These are phyloP conservation scores for Choreutis nemorana DNA, from an alignment of 2,888 invertebrate species.

Conservation along the genomic window DNA sequence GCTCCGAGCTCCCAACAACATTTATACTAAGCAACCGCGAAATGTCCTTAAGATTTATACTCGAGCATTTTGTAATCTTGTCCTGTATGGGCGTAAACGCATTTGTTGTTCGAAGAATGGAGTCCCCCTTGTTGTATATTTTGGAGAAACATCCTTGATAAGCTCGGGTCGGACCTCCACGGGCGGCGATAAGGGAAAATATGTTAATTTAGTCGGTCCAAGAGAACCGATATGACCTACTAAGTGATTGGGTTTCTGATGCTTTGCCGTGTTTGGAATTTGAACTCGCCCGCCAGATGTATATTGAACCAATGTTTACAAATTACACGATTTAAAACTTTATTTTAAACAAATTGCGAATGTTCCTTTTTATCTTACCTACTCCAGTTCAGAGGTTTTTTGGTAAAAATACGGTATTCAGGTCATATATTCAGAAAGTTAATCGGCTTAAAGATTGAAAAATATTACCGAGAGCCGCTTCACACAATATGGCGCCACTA, in stretches of 20 bases:
- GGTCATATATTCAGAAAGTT: conserved; percentile 44
- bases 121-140: conserved; percentile 39
- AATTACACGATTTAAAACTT: conserved; percentile 29
- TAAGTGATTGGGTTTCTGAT: conserved; percentile 61
- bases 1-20: conserved; percentile 29
- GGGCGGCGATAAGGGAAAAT: conserved; percentile 60
- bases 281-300: conserved; percentile 29
- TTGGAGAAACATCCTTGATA: conserved; percentile 52
- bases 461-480: conserved; percentile 53
- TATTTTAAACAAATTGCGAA: background rate
- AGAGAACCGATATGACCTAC: conserved; percentile 56
- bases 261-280: conserved; percentile 53
- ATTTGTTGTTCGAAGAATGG: conserved; percentile 43
- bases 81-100: conserved; percentile 51
- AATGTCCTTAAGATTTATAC: conserved; percentile 56
- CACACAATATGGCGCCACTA: conserved; percentile 60
- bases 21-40: conserved; percentile 51
- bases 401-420: conserved; percentile 26
- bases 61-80: conserved; percentile 55
- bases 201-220: conserved; percentile 55
- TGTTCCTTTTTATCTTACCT: too few relatives aligned
- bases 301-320: conserved; percentile 53
- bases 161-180: conserved; percentile 45
- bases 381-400: too few relatives aligned
- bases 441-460: conserved; percentile 51